Evolutionary conservation across 2,888 invertebrate genomes (phyloP).

Genomic region (Tiliacea citrago): DNA sequence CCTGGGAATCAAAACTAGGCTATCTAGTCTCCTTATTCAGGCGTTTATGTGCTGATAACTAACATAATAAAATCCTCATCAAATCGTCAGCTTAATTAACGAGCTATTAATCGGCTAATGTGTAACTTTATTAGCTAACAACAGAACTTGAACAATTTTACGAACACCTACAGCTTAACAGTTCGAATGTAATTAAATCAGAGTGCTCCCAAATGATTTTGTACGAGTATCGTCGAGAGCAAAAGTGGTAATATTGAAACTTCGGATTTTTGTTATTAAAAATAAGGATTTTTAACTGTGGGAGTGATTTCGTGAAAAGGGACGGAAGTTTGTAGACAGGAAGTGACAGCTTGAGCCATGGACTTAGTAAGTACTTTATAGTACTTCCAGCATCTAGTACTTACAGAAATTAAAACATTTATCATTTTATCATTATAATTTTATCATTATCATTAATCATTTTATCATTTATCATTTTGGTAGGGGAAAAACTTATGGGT

Average conservation of each 20-base stretch:
- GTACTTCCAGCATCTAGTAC: no score
- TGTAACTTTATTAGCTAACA: conserved; percentile 12
- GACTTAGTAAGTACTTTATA: no score
- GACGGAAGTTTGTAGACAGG: no score
- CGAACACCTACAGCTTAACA: conserved; percentile 28
- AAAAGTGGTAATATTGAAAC: not conserved
- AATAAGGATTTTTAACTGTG: no score
- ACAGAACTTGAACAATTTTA: conserved; percentile 37
- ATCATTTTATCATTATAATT: no score
- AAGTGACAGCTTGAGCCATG: no score
- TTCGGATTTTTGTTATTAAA: no score
- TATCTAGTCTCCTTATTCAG: not conserved
- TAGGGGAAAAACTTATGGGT: no score
- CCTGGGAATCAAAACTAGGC: not conserved
- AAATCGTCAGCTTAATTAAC: conserved; percentile 28
- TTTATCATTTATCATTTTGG: no score
- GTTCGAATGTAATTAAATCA: conserved; percentile 46
- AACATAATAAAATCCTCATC: conserved; percentile 4
- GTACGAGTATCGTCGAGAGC: conserved; percentile 4
- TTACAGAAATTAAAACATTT: no score
- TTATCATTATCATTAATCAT: no score
- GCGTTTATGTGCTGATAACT: not conserved
- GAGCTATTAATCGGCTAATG: conserved; percentile 38
- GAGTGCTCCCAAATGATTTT: conserved; percentile 49
- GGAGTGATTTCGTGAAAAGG: no score